Base-by-base conservation (phyloP, 2,888 invertebrate genomes). In the Phanerotoma sp. region DNA sequence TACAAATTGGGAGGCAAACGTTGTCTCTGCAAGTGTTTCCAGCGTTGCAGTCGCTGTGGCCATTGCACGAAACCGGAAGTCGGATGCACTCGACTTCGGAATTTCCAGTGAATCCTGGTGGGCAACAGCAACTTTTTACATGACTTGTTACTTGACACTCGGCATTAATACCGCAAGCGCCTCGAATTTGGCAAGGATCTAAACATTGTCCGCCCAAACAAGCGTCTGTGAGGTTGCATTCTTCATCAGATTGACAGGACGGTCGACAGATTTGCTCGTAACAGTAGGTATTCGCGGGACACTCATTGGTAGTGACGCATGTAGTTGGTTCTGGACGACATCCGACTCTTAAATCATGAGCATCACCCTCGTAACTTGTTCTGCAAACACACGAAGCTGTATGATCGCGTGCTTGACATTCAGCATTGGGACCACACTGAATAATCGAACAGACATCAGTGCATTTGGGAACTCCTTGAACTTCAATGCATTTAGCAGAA, bases 101-200 rank as follows among this genome's bases (percentile, higher is more conserved):
- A 73, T 91, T 89, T 58, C 94, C 94, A 25, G 93, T 93, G 73
- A 93, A 94, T 46, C 88, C 91, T 25, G 84, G 81, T 3, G 93
- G 92, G 71, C 95, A 95, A 63, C 83, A 84, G 73, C 95, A 95
- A 69, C 87, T 85, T 68, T 89, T 87, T 11, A 84, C 79, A 71
- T 93, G 92, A 67, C 84, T 86, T 37, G 81, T 80, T 10, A 87
- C 85, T 41, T 80, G 79, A 67, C 94, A 94, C 56, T 87, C 78
- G 13, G 92, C 90, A 73, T 93, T 93, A 70, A 93, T 83, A 46
- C 93, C 94, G 73, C 94, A 94, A 0, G 90, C 82, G 67, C 84
- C 85, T 67, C 86, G 83, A 66, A 86, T 79, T 64, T 85, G 82
- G 71, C 93, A 94, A 15, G 91, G 89, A 77, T 91, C 85, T 37